phyloP scores from a whole-genome alignment of 2,797 vertebrate genomes.

The Diglossa cyanea region DNA sequence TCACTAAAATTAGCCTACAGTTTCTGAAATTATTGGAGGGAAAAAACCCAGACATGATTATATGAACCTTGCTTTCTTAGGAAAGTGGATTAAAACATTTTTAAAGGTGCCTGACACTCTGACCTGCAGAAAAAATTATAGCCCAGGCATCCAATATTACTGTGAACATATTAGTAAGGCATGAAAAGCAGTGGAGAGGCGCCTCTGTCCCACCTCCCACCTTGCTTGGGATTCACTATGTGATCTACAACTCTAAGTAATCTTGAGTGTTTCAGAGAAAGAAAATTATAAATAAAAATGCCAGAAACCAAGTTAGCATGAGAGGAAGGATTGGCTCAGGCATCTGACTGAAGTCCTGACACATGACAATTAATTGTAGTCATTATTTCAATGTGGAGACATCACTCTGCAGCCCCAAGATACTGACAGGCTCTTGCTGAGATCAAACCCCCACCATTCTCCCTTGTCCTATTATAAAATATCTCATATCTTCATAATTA shows the following conservation, averaged over 20 bases:
- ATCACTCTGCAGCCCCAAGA: background rate
- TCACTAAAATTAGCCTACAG: background rate
- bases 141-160: background rate
- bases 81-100: background rate
- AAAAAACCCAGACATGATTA: background rate
- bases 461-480: background rate
- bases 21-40: background rate
- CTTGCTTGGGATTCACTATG: background rate
- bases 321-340: background rate
- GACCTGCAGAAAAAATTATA: background rate
- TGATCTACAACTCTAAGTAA: background rate
- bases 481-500: background rate
- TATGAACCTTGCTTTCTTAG: background rate
- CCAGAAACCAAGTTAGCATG: background rate
- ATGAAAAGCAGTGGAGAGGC: background rate
- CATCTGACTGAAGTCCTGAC: background rate
- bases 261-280: background rate
- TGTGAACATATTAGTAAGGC: background rate
- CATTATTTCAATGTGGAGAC: background rate
- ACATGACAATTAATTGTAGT: background rate
- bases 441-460: background rate
- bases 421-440: background rate
- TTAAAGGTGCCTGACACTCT: background rate
- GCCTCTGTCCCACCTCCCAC: background rate
- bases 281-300: background rate